A percentile compares a stretch with the other conserved stretches of the same genome.
These are phyloP conservation scores for Ischnura elegans DNA, from an alignment of 2,888 invertebrate species.

Conservation along the genomic window DNA sequence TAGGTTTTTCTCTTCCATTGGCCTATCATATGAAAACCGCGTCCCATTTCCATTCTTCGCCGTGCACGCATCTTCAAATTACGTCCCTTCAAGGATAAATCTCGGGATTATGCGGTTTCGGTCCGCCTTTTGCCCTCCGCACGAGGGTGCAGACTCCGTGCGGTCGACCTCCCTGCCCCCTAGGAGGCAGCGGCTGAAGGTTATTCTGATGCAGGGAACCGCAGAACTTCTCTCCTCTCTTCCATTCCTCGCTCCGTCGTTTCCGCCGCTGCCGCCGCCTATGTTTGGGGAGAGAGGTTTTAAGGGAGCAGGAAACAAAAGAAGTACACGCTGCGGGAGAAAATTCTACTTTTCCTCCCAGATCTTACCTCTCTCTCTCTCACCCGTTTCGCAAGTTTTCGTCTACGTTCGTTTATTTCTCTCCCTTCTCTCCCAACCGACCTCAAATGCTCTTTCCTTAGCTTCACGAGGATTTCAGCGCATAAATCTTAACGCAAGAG, in stretches of 20 bases:
- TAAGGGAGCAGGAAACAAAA: not conserved
- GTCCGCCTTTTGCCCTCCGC: not conserved
- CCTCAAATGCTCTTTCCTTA: constrained; percentile 10
- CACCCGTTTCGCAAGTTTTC: not conserved
- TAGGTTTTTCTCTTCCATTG: not conserved
- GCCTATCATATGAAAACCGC: not conserved
- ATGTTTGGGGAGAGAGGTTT: not conserved
- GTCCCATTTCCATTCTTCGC: not conserved
- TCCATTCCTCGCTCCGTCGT: not conserved
- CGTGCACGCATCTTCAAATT: not conserved
- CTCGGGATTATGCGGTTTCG: constrained; percentile 31
- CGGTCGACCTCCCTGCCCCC: not conserved
- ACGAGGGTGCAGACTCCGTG: not conserved
- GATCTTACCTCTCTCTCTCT: not conserved
- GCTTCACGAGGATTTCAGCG: constrained; percentile 17
- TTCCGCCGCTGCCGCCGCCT: not conserved
- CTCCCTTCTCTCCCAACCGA: not conserved
- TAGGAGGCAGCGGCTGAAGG: not conserved
- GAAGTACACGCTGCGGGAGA: not conserved
- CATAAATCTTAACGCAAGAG: constrained; percentile 20
- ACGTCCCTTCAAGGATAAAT: not conserved
- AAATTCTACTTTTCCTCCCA: not conserved
- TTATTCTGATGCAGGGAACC: constrained; percentile 11
- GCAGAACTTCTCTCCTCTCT: not conserved
- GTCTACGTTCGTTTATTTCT: not conserved